These are phyloP conservation scores for Drosophila pruinosa DNA, from an alignment of 1,140 invertebrate species.

Conservation along the genomic window DNA sequence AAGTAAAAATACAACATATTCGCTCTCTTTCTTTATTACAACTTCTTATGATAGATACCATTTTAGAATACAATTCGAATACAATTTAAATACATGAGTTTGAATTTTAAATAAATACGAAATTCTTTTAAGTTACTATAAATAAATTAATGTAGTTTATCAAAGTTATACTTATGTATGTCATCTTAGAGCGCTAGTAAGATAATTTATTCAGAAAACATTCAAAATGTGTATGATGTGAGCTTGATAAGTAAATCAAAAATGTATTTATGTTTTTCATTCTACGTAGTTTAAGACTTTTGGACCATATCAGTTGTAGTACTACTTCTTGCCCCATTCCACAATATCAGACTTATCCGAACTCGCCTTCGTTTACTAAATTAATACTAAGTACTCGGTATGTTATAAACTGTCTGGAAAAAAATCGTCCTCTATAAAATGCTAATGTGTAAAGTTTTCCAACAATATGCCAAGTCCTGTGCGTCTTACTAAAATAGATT, in stretches of 20 bases:
- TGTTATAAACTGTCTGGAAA: constrained; percentile 48
- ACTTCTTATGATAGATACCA: constrained; percentile 49
- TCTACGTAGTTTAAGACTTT: constrained; percentile 59
- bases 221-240: not conserved
- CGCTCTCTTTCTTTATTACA: constrained; percentile 63
- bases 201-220: not conserved
- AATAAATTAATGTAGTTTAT: not conserved
- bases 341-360: constrained; percentile 67
- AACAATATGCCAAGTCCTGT: constrained; percentile 64
- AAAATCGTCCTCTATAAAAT: constrained; percentile 75
- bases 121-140: constrained; percentile 5
- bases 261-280: constrained; percentile 9
- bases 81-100: constrained; percentile 28
- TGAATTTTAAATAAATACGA: constrained; percentile 16
- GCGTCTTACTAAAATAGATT: constrained; percentile 71
- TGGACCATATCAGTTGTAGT: constrained; percentile 73
- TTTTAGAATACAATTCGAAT: constrained; percentile 55
- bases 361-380: constrained; percentile 23
- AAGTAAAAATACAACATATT: constrained; percentile 7
- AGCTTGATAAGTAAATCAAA: not conserved
- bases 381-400: constrained; percentile 24
- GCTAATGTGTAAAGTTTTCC: constrained; percentile 67
- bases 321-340: constrained; percentile 5
- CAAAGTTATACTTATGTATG: not conserved
- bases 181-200: not conserved